phyloP scores from a whole-genome alignment of 2,888 invertebrate genomes.

The Aromia moschata region DNA sequence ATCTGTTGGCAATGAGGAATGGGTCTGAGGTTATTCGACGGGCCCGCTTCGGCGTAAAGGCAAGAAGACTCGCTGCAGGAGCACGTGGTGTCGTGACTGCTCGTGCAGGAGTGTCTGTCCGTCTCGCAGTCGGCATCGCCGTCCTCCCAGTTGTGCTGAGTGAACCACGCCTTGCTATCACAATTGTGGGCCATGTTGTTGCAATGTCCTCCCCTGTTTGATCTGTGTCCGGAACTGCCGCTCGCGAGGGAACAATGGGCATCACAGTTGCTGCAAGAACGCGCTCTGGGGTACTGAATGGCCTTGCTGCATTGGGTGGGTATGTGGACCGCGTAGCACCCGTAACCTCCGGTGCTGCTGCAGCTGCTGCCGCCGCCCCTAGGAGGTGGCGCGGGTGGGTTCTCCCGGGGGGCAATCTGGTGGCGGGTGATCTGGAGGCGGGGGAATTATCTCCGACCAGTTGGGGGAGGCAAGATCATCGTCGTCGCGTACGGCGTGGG shows the following conservation, averaged over 20 bases:
- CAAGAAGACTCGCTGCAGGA: conserved; percentile 73
- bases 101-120: conserved; percentile 64
- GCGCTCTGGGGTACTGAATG: conserved; percentile 50
- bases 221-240: conserved; percentile 58
- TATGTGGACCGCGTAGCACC: conserved; percentile 60
- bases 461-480: conserved; percentile 70
- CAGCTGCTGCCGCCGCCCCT: conserved; percentile 58
- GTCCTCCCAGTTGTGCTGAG: conserved; percentile 59
- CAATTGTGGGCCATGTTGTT: conserved; percentile 53
- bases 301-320: conserved; percentile 52
- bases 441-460: conserved; percentile 70
- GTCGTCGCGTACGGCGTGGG: conserved; percentile 81
- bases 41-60: conserved; percentile 69
- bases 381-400: conserved; percentile 55
- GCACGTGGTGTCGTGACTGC: conserved; percentile 68
- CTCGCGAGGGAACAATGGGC: conserved; percentile 60
- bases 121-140: conserved; percentile 64
- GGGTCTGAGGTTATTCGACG: conserved; percentile 51
- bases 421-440: conserved; percentile 70
- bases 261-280: conserved; percentile 60
- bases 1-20: conserved; percentile 49
- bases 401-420: conserved; percentile 64
- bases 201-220: conserved; percentile 54
- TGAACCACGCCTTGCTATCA: conserved; percentile 59
- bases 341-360: conserved; percentile 58